Percentiles rank a stretch among this genome's conserved stretches.
phyloP scores from a whole-genome alignment of 2,113 vertebrate genomes.

The Nipponia nippon region DNA sequence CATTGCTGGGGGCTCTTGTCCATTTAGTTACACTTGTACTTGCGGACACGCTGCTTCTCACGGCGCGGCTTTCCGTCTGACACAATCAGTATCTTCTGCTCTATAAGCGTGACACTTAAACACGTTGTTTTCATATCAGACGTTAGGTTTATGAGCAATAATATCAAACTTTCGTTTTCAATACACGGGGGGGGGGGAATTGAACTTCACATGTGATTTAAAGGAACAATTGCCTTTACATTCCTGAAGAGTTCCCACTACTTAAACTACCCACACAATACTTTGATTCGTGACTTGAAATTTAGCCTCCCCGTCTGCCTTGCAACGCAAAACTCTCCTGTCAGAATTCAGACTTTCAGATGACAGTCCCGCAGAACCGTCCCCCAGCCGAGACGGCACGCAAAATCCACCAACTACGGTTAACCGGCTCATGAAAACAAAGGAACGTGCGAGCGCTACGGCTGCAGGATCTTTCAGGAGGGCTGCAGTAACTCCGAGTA shows the following conservation, averaged over 20 bases:
- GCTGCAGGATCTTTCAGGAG: neutral
- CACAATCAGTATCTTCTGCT: neutral
- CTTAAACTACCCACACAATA: neutral
- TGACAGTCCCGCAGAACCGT: neutral
- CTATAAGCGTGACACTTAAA: neutral
- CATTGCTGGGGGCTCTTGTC: neutral
- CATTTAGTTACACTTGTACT: neutral
- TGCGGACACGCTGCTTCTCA: neutral
- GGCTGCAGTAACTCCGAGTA: rapidly evolving
- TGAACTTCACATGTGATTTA: neutral
- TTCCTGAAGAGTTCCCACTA: neutral
- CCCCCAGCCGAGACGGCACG: neutral
- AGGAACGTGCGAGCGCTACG: neutral
- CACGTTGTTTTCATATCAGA: neutral
- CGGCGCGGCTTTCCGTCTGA: neutral
- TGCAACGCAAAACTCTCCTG: neutral
- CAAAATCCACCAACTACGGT: rapidly evolving
- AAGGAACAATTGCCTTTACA: neutral
- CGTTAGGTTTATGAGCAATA: rapidly evolving
- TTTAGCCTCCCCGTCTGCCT: neutral
- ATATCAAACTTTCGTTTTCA: neutral
- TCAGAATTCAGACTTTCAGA: neutral
- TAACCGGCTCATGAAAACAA: neutral
- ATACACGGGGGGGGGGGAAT: rapidly evolving
- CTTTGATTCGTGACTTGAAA: neutral